A percentile compares a stretch with the other conserved stretches of the same genome.
phyloP scores from a whole-genome alignment of 2,113 vertebrate genomes.

The Tetraodon nigroviridis region DNA sequence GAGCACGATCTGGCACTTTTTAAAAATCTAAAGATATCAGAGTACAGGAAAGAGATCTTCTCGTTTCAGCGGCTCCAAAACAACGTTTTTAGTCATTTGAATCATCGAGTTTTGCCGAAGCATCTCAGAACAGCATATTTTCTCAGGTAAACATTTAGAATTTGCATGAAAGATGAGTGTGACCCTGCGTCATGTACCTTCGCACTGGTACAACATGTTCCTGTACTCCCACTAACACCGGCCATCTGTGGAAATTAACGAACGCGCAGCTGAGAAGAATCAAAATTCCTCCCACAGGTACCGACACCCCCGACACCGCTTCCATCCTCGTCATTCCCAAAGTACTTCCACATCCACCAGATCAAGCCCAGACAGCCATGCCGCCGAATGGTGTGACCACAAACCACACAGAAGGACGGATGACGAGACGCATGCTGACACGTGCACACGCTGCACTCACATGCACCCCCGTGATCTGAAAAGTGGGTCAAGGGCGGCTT shows the following conservation, averaged over 20 bases:
- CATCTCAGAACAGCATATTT: too few species aligned
- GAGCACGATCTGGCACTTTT: too few species aligned
- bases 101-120: too few species aligned
- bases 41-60: too few species aligned
- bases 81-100: background rate
- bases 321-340: background rate
- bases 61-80: background rate
- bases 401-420: slow-evolving; percentile 25
- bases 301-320: slow-evolving; percentile 21
- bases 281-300: slow-evolving; percentile 41
- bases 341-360: background rate
- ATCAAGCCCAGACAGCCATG: background rate
- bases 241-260: slow-evolving; percentile 50
- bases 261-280: slow-evolving; percentile 26
- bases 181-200: slow-evolving; percentile 8
- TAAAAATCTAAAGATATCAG: too few species aligned
- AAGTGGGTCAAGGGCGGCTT: slow-evolving; percentile 73
- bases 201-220: slow-evolving; percentile 17
- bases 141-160: background rate
- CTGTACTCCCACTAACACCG: slow-evolving; percentile 32
- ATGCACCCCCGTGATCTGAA: slow-evolving; percentile 29
- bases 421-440: slow-evolving; percentile 44
- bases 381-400: background rate
- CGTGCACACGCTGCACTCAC: slow-evolving; percentile 40
- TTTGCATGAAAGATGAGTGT: slow-evolving; percentile 2